Evolutionary conservation across 1,140 invertebrate species (phyloP).

Genomic region (Calephelis nemesis): DNA sequence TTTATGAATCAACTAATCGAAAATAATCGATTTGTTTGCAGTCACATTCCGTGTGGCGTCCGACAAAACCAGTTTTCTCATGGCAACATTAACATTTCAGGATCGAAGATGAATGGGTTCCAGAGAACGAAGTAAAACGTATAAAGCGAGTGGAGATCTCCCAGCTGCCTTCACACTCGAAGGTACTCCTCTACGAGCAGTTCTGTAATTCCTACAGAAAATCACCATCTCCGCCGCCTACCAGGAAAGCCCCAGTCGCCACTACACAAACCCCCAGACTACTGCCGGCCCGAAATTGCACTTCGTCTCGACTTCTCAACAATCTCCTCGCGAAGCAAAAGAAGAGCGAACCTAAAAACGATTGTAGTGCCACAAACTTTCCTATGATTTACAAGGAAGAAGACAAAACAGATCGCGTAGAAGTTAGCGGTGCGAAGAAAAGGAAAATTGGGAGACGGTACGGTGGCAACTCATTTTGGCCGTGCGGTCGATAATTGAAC

Average conservation of each 20-base stretch:
- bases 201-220: constrained; percentile 56
- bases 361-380: constrained; percentile 43
- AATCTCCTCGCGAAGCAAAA: constrained; percentile 56
- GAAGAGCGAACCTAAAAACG: constrained; percentile 24
- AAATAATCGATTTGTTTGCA: constrained; percentile 52
- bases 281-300: constrained; percentile 45
- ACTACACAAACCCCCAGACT: constrained; percentile 29
- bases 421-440: constrained; percentile 61
- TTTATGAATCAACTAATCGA: background rate
- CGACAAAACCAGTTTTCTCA: background rate
- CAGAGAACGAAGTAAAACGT: constrained; percentile 54
- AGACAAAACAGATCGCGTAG: constrained; percentile 30
- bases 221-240: constrained; percentile 37
- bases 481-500: constrained; percentile 60
- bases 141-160: constrained; percentile 61
- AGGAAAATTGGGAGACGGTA: constrained; percentile 62
- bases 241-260: constrained; percentile 26
- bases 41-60: constrained; percentile 62
- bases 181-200: constrained; percentile 63
- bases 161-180: constrained; percentile 47
- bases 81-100: constrained; percentile 39
- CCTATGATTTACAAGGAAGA: constrained; percentile 41
- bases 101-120: constrained; percentile 71
- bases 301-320: constrained; percentile 52
- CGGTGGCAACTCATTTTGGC: constrained; percentile 67